phyloP scores from a whole-genome alignment of 2,797 vertebrate genomes.

The Apogon hyalosoma region DNA sequence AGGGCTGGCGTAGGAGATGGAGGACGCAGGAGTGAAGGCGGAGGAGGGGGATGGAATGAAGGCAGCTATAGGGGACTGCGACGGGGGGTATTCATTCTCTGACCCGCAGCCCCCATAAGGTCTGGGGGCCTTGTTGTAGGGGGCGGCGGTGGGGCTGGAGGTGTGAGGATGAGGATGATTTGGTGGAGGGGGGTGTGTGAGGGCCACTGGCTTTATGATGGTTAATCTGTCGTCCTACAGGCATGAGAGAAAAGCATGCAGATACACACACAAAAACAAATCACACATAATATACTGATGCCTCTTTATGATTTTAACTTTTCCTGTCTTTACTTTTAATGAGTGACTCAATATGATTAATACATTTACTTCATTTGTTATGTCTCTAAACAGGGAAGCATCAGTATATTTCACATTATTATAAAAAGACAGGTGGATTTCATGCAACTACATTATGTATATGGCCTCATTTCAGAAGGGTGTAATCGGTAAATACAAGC shows the following conservation, averaged over 20 bases:
- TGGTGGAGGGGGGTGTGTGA: constrained; percentile 85
- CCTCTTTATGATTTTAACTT: constrained; percentile 60
- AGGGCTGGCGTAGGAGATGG: constrained; percentile 84
- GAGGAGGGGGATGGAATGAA: constrained; percentile 95
- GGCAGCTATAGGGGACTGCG: constrained; percentile 81
- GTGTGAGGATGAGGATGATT: constrained; percentile 62
- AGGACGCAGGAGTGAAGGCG: constrained; percentile 92
- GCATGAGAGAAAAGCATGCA: constrained; percentile 76
- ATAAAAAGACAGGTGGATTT: neutral
- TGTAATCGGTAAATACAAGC: constrained; percentile 5
- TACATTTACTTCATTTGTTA: neutral
- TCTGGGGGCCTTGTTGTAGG: constrained; percentile 92
- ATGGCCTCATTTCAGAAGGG: constrained; percentile 69
- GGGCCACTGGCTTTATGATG: constrained; percentile 96
- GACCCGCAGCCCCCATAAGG: constrained; percentile 84
- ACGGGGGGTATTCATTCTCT: constrained; percentile 53
- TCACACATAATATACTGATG: constrained; percentile 58
- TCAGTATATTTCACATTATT: constrained; percentile 45
- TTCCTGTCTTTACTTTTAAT: too few relatives aligned
- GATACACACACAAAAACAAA: constrained; percentile 68
- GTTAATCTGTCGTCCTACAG: constrained; percentile 89
- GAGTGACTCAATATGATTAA: neutral
- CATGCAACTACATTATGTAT: constrained; percentile 55
- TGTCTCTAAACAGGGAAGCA: constrained; percentile 40
- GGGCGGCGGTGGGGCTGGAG: constrained; percentile 69